phyloP scores from a whole-genome alignment of 1,140 invertebrate genomes.

The Venturia canescens region DNA sequence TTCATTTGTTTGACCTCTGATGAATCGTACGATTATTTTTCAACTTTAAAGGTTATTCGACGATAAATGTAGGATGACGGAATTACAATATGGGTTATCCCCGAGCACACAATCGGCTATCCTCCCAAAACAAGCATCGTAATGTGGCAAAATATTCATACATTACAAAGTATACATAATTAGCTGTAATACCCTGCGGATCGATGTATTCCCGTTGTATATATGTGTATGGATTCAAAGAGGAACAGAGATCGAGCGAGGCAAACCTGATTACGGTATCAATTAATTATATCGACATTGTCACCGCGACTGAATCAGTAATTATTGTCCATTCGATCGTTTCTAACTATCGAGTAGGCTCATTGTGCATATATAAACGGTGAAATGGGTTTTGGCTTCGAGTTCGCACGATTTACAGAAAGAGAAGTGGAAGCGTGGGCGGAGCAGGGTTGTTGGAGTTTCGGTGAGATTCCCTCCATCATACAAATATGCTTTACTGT shows the following conservation, averaged over 20 bases:
- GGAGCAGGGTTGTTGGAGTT: not conserved
- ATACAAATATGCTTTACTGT: conserved; percentile 9
- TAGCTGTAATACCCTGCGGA: too few species aligned
- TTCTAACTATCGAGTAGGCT: not conserved
- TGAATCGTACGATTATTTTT: too few species aligned
- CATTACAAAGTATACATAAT: too few species aligned
- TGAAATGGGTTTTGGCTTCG: not conserved
- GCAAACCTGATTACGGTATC: conserved; percentile 40
- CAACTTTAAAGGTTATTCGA: too few species aligned
- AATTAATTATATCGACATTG: conserved; percentile 58
- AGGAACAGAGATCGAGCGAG: too few species aligned
- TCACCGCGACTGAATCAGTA: conserved; percentile 51
- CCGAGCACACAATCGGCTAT: too few species aligned
- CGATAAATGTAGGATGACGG: too few species aligned
- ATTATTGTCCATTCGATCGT: conserved; percentile 65
- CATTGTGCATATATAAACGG: conserved; percentile 6
- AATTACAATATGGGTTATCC: too few species aligned
- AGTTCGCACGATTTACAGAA: not conserved
- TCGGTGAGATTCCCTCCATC: conserved; percentile 1
- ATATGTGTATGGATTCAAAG: too few species aligned
- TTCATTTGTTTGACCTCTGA: too few species aligned
- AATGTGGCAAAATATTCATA: not conserved
- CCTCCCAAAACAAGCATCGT: not conserved
- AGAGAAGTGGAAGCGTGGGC: not conserved
- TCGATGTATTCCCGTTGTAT: too few species aligned